Conservation (phyloP, 2,797 vertebrate genomes). For the Mormyrus hasselquistii region DNA sequence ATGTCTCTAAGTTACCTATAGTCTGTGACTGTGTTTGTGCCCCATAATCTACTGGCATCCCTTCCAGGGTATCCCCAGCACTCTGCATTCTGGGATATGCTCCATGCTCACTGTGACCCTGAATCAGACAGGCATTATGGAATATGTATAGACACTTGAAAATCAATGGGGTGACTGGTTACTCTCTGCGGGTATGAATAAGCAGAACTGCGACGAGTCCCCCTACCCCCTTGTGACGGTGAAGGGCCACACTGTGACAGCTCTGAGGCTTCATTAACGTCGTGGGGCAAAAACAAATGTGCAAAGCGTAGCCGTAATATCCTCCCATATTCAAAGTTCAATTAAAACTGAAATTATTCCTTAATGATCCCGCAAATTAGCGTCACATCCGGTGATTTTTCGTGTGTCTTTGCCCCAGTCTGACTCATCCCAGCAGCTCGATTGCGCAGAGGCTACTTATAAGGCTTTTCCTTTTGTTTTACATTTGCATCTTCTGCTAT, state of each 20-base stretch:
- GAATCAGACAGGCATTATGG: not conserved
- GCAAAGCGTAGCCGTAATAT: conserved; percentile 38
- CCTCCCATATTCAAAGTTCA: conserved; percentile 40
- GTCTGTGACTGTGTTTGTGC: not conserved
- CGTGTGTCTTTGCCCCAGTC: conserved; percentile 19
- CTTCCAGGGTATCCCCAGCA: not conserved
- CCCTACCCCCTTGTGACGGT: too few species aligned
- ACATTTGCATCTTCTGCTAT: not conserved
- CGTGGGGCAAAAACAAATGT: conserved; percentile 40
- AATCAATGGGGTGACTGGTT: not conserved
- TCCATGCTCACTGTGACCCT: not conserved
- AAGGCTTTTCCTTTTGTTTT: not conserved
- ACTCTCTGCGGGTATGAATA: not conserved
- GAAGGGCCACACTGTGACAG: conserved; percentile 47
- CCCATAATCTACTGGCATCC: not conserved
- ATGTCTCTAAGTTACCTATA: not conserved
- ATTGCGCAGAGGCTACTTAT: not conserved
- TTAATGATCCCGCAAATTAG: conserved; percentile 53
- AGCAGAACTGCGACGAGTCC: not conserved
- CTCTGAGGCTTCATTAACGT: conserved; percentile 37
- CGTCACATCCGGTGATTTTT: conserved; percentile 47
- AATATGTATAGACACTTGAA: not conserved
- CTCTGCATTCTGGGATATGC: not conserved
- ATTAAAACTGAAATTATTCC: conserved; percentile 48
- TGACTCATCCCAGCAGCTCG: not conserved